phyloP scores from a whole-genome alignment of 2,888 invertebrate genomes.

The Pheosia tremula region DNA sequence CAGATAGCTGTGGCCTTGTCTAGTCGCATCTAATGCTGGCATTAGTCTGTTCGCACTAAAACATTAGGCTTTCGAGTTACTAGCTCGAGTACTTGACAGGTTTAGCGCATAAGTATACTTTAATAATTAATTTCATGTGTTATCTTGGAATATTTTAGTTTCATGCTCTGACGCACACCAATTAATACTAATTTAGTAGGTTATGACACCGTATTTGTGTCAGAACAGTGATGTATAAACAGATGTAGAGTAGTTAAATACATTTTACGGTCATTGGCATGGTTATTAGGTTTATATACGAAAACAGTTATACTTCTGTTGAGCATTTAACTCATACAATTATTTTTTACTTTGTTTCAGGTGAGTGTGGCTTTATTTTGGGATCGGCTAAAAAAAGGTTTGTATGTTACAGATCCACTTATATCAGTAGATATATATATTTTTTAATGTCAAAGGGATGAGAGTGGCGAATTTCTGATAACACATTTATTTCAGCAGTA shows the following conservation, averaged over 20 bases:
- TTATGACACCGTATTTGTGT: slow-evolving; percentile 43
- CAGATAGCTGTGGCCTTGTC: slow-evolving; percentile 84
- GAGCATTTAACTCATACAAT: slow-evolving; percentile 32
- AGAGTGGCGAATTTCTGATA: no score
- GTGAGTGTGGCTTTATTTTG: slow-evolving; percentile 56
- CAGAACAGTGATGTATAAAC: slow-evolving; percentile 55
- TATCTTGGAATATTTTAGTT: slow-evolving; percentile 16
- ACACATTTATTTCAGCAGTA: no score
- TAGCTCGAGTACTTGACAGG: slow-evolving; percentile 41
- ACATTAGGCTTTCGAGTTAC: slow-evolving; percentile 53
- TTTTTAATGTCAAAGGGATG: not conserved
- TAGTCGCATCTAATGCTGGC: slow-evolving; percentile 84
- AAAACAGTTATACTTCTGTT: slow-evolving; percentile 42
- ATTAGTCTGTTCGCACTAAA: slow-evolving; percentile 71
- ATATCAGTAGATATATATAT: not conserved
- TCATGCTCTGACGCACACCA: slow-evolving; percentile 24
- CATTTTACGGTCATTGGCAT: slow-evolving; percentile 58
- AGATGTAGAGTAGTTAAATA: slow-evolving; percentile 54
- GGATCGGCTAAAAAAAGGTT: slow-evolving; percentile 28
- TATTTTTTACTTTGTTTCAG: slow-evolving; percentile 63
- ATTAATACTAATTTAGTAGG: slow-evolving; percentile 53
- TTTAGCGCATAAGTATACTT: not conserved
- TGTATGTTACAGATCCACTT: slow-evolving; percentile 14
- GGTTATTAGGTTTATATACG: slow-evolving; percentile 45
- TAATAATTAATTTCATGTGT: not conserved